Base-by-base conservation (phyloP, 2,888 invertebrate species). In the Volucella inflata region DNA sequence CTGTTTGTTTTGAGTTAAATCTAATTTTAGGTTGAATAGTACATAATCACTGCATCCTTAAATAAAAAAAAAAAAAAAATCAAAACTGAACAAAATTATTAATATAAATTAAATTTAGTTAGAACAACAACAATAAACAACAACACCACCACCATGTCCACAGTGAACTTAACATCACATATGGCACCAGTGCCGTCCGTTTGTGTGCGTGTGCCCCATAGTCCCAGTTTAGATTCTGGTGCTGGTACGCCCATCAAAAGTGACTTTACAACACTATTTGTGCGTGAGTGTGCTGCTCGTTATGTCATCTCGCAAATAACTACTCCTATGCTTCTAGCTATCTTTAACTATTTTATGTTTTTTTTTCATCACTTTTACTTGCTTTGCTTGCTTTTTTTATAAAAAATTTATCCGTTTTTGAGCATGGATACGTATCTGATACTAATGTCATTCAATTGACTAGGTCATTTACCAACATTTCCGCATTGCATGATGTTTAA, bases 201-300 rank as follows among this genome's bases (percentile, higher is more conserved):
- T 89, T 92, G 92, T 91, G 92, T 92, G 84, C 92, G 92, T 90
- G 92, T 92, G 89, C 92, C 92, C 88, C 91, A 92, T 88, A 91
- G 91, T 89, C 91, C 92, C 88, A 92, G 90, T 90, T 90, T 91
- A 88, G 90, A 91, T 79, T 91, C 90, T 74, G 90, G 90, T 87
- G 88, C 88, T 92, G 93, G 74, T 90, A 92, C 75, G 89, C 92
- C 82, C 91, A 92, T 89, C 91, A 92, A 87, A 91, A 92, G 90
- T 91, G 91, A 92, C 90, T 90, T 90, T 89, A 90, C 92, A 91
- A 91, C 91, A 91, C 91, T 92, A 90, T 91, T 91, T 91, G 92
- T 92, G 92, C 92, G 92, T 92, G 92, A 92, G 92, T 92, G 91
- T 91, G 90, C 62, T 85, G 85, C 85, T 77, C 72, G 85, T 81